A percentile compares a stretch with the other conserved stretches of the same genome.
These are phyloP conservation scores for Sinohyriopsis cumingii DNA, from an alignment of 2,888 invertebrate species.

Conservation along the genomic window DNA sequence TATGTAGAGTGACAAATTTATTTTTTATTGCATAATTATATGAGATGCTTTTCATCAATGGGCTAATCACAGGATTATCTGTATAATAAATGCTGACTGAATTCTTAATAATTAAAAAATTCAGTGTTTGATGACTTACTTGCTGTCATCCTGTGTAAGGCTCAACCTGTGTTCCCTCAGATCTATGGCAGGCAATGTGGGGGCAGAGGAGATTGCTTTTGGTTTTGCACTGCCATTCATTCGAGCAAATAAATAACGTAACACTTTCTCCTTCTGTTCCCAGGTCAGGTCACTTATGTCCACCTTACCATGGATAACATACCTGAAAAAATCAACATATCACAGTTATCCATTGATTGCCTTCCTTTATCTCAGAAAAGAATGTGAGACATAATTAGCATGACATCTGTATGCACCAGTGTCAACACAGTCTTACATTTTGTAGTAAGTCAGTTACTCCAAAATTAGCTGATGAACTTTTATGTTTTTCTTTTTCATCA, in stretches of 20 bases:
- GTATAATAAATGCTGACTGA: no score
- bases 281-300: conserved; percentile 71
- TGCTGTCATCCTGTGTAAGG: conserved; percentile 38
- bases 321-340: not conserved
- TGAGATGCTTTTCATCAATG: no score
- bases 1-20: no score
- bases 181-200: conserved; percentile 45
- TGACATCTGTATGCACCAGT: no score
- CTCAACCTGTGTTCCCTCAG: conserved; percentile 37
- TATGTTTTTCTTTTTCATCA: no score
- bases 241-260: conserved; percentile 70
- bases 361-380: not conserved
- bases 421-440: no score
- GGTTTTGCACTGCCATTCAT: conserved; percentile 61
- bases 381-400: no score
- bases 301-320: conserved; percentile 53
- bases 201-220: conserved; percentile 33
- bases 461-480: no score
- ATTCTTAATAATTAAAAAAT: no score
- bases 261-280: conserved; percentile 71
- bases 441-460: no score
- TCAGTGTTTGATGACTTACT: conserved; percentile 12
- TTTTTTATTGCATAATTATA: no score
- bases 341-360: not conserved
- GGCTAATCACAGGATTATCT: no score